These are phyloP conservation scores for Rhipidura dahli DNA, from an alignment of 2,113 vertebrate species.

Conservation along the genomic window DNA sequence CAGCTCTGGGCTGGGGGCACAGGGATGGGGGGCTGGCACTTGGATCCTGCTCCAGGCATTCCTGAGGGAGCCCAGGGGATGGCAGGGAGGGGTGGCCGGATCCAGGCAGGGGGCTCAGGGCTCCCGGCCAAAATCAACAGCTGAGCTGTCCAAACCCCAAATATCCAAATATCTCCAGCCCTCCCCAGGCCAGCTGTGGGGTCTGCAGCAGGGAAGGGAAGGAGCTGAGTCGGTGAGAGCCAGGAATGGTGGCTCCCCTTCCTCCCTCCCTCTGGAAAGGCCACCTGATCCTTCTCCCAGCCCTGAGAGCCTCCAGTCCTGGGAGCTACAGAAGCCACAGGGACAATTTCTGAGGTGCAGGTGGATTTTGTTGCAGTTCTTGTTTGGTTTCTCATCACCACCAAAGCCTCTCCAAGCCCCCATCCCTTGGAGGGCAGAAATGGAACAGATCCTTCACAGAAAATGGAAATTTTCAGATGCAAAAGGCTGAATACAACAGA, in stretches of 20 bases:
- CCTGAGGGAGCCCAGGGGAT: neutral
- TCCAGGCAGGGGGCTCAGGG: neutral
- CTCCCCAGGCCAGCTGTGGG: neutral
- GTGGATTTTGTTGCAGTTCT: no score
- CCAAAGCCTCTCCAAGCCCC: neutral
- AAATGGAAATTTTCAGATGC: neutral
- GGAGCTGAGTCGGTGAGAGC: neutral
- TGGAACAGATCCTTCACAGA: neutral
- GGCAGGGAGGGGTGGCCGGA: neutral
- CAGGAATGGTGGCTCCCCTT: neutral
- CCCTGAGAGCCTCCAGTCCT: neutral
- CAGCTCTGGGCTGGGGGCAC: neutral
- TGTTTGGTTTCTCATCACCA: neutral
- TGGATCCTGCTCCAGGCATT: fast-evolving
- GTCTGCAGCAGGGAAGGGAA: neutral
- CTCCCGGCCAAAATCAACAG: slow-evolving; percentile 16
- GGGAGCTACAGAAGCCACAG: neutral
- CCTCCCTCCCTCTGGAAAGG: neutral
- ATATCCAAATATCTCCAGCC: slow-evolving; percentile 7
- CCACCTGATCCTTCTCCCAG: neutral
- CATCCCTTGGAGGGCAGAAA: neutral
- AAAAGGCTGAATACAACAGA: neutral
- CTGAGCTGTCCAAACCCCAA: slow-evolving; percentile 18
- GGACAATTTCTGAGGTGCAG: neutral
- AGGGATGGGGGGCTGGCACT: neutral